These are phyloP conservation scores for Drosophila rellima DNA, from an alignment of 2,888 invertebrate species.

Conservation along the genomic window DNA sequence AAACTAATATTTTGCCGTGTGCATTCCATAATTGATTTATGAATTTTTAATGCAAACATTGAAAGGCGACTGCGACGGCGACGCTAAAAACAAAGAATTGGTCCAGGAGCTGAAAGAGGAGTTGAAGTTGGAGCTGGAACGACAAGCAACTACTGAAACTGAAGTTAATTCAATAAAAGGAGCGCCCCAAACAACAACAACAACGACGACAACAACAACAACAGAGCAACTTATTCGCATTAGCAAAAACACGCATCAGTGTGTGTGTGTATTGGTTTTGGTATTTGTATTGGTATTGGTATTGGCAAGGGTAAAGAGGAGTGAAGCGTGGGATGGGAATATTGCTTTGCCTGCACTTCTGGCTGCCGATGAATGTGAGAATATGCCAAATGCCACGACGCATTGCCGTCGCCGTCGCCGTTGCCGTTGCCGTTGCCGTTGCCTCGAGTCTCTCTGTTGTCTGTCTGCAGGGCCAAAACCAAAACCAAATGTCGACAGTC, in stretches of 20 bases:
- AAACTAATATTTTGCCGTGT: conserved; percentile 82
- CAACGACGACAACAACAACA: conserved; percentile 27
- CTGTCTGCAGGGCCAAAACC: conserved; percentile 41
- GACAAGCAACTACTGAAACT: conserved; percentile 43
- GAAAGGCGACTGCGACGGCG: conserved; percentile 63
- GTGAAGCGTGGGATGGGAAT: conserved; percentile 13
- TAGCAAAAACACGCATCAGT: conserved; percentile 73
- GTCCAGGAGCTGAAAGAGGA: conserved; percentile 24
- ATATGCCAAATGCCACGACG: conserved; percentile 68
- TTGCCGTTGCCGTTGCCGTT: background rate
- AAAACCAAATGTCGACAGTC: conserved; percentile 54
- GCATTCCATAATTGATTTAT: conserved; percentile 85
- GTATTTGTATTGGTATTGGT: conserved; percentile 50
- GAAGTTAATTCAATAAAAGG: conserved; percentile 76
- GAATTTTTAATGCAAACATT: conserved; percentile 85
- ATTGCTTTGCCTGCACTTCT: conserved; percentile 18
- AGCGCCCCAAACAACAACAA: conserved; percentile 45
- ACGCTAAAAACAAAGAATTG: conserved; percentile 65
- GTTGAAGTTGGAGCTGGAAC: conserved; percentile 24
- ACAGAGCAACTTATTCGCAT: conserved; percentile 74
- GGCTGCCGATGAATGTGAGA: conserved; percentile 59
- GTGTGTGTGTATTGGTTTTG: conserved; percentile 47
- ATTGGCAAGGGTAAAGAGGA: conserved; percentile 17
- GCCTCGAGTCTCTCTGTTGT: conserved; percentile 31
- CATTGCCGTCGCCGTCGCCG: conserved; percentile 30